Evolutionary conservation across 2,113 vertebrate genomes (phyloP).

Genomic region (Origma solitaria): DNA sequence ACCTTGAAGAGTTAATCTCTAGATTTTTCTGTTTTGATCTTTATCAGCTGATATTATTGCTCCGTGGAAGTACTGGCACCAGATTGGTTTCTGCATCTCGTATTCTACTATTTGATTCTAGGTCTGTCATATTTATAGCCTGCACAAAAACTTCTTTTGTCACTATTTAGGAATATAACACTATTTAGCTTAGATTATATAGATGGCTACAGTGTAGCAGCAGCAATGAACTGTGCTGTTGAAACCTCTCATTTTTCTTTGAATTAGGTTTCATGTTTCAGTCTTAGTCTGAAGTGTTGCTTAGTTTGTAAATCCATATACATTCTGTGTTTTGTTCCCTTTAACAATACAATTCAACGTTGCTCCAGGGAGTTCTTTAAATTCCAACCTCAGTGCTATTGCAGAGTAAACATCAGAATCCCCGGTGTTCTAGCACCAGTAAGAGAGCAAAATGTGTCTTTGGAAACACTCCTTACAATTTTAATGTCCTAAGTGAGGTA

Average conservation of each 20-base stretch:
- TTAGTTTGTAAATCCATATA: constrained; percentile 49
- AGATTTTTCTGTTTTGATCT: constrained; percentile 48
- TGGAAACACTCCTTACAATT: constrained; percentile 57
- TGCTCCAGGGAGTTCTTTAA: constrained; percentile 40
- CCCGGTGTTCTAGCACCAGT: constrained; percentile 64
- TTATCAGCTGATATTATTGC: constrained; percentile 53
- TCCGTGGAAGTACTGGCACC: constrained; percentile 39
- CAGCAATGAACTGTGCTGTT: constrained; percentile 60
- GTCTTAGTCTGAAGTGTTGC: constrained; percentile 20
- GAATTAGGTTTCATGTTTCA: constrained; percentile 32
- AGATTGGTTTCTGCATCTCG: constrained; percentile 7
- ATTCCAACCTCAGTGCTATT: constrained; percentile 49
- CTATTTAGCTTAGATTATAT: constrained; percentile 60
- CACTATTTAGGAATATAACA: constrained; percentile 49
- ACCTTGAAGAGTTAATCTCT: constrained; percentile 49
- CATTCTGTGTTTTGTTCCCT: constrained; percentile 68
- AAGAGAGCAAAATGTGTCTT: constrained; percentile 57
- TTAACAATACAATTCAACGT: constrained; percentile 48
- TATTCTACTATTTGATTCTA: constrained; percentile 28
- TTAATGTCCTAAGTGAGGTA: constrained; percentile 80
- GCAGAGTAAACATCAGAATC: constrained; percentile 55
- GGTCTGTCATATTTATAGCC: constrained; percentile 5
- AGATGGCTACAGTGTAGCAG: constrained; percentile 81
- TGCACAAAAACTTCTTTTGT: constrained; percentile 18
- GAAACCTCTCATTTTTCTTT: constrained; percentile 17